phyloP scores from a whole-genome alignment of 1,140 invertebrate species.

The Bombus vancouverensis region DNA sequence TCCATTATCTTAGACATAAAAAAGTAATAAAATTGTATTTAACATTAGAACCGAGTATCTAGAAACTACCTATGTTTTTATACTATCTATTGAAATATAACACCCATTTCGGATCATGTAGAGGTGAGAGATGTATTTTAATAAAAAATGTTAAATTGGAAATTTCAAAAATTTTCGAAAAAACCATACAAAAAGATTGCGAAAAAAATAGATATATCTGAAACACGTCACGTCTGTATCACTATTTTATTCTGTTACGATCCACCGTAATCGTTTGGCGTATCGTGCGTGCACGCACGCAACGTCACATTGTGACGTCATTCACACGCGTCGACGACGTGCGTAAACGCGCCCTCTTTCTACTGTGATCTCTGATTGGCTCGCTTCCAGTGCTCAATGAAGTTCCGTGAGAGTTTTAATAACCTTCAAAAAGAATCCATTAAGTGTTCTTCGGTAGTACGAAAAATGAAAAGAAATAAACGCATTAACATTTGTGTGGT shows the following conservation, averaged over 20 bases:
- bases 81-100: no score
- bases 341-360: slow-evolving; percentile 57
- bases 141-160: neutral
- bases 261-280: slow-evolving; percentile 13
- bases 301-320: slow-evolving; percentile 60
- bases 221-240: neutral
- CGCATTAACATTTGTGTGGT: neutral
- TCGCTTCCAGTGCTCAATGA: slow-evolving; percentile 67
- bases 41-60: no score
- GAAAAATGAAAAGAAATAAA: no score
- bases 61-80: no score
- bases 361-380: slow-evolving; percentile 66
- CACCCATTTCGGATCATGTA: no score
- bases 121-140: neutral
- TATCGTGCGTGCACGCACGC: slow-evolving; percentile 42
- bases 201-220: neutral
- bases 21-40: no score
- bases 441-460: neutral
- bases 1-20: no score
- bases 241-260: slow-evolving; percentile 54
- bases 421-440: neutral
- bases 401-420: slow-evolving; percentile 35
- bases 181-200: neutral
- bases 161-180: neutral
- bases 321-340: slow-evolving; percentile 35